Conservation (phyloP, 2,888 invertebrate genomes). For the Orgyia antiqua region DNA sequence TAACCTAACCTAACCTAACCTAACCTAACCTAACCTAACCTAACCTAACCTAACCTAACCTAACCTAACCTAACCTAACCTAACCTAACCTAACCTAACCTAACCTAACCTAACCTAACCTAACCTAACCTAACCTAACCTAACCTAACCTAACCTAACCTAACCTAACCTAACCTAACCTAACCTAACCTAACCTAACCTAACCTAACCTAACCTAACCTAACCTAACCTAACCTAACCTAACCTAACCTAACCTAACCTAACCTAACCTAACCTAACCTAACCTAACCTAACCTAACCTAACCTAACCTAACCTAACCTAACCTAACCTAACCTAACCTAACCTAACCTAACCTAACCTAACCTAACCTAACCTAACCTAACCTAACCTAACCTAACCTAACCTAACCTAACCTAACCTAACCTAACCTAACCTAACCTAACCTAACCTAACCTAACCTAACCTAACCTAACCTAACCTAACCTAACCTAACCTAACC, state of each 20-base stretch:
- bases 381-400: conserved; percentile 8
- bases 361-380: conserved; percentile 14
- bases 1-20: conserved; percentile 22
- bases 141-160: conserved; percentile 12
- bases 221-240: conserved; percentile 12
- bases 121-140: conserved; percentile 19
- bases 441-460: conserved; percentile 11
- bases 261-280: conserved; percentile 11
- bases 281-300: conserved; percentile 11
- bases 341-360: conserved; percentile 14
- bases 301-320: conserved; percentile 11
- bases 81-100: conserved; percentile 24
- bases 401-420: conserved; percentile 9
- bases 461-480: conserved; percentile 3
- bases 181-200: conserved; percentile 11
- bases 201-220: conserved; percentile 11
- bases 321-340: conserved; percentile 12
- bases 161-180: conserved; percentile 11
- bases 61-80: conserved; percentile 22
- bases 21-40: conserved; percentile 21
- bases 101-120: conserved; percentile 23
- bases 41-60: conserved; percentile 20
- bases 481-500: too few relatives aligned
- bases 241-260: conserved; percentile 12
- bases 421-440: conserved; percentile 11